Evolutionary conservation across 2,888 invertebrate genomes (phyloP), one percentile per base, ranked within the genome.

Genomic region (Oscheius sp.): DNA sequence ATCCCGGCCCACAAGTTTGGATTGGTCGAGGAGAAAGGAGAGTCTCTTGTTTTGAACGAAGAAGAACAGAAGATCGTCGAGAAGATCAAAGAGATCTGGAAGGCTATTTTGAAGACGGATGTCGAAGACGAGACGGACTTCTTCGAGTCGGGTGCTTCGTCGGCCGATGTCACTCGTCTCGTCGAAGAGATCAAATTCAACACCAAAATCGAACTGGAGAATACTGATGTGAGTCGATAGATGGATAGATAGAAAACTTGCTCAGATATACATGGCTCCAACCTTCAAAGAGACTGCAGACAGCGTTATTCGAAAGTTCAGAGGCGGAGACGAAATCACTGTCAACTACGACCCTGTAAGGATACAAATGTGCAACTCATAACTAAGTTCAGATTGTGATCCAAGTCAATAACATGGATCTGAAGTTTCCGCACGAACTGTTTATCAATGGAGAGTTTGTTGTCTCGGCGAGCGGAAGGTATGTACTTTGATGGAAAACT

Each of bases 131-230:
- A 93, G 2, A 95, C 95, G 0, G 96, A 97, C 89, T 97, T 98
- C 91, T 97, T 98, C 90, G 93, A 93, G 0, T 93, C 93, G n/a
- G 97, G 97, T 11, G 97, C 95, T n/a, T 95, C 95, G 0, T 96
- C 96, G 7, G 97, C 98, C 95, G 97, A 98, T 90, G 96, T 97
- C 1, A 96, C 96, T 0, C 91, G 93, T 91, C 92, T 97, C 68
- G 93, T 97, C 0, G 97, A 97, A 90, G 96, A 97, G 91, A 92
- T 96, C 71, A 85, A 84, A 63, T 81, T 79, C 75, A 78, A 82
- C 58, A 82, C 82, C 78, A 90, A 89, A n/a, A 90, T 96, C 0
- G 93, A 93, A 66, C 89, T 98, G 10, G 93, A 94, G 87, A 95
- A 95, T 88, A 95, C 95, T 87, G 94, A 87, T 72, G 86, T 85